A percentile compares a stretch with the other conserved stretches of the same genome.
Conservation (phyloP, 2,113 vertebrate genomes). For the Thermophis baileyi region DNA sequence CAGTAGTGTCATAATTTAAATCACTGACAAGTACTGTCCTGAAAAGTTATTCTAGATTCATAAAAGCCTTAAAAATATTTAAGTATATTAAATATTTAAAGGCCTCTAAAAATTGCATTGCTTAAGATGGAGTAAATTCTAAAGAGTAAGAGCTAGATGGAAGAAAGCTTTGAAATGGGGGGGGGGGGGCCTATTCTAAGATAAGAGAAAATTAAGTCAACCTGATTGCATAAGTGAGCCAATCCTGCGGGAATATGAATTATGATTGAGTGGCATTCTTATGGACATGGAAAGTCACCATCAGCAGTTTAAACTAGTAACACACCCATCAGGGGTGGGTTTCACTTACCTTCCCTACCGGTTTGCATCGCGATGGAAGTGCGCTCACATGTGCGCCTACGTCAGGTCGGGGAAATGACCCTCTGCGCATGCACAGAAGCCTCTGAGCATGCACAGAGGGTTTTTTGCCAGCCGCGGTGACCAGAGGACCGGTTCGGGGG, state of each 20-base stretch:
- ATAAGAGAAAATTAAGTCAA: background rate
- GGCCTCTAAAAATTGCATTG: background rate
- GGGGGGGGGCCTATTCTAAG: background rate
- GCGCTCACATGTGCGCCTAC: too few species aligned
- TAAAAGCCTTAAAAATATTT: background rate
- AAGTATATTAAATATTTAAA: background rate
- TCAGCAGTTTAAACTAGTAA: background rate
- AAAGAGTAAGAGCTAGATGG: background rate
- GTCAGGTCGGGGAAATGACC: too few species aligned
- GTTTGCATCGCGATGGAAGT: too few species aligned
- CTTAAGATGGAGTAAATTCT: background rate
- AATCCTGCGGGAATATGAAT: background rate
- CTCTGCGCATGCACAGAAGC: too few species aligned
- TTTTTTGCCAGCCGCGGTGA: too few species aligned
- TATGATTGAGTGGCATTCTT: background rate
- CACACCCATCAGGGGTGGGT: background rate
- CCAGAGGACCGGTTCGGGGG: too few species aligned
- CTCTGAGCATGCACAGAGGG: too few species aligned
- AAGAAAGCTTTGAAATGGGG: background rate
- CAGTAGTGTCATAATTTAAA: background rate
- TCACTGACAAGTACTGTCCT: background rate
- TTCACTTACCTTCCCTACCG: too few species aligned
- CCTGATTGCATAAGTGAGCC: background rate
- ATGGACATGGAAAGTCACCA: background rate
- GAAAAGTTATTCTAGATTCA: background rate